phyloP scores from a whole-genome alignment of 2,797 vertebrate species.

The Coluber constrictor region DNA sequence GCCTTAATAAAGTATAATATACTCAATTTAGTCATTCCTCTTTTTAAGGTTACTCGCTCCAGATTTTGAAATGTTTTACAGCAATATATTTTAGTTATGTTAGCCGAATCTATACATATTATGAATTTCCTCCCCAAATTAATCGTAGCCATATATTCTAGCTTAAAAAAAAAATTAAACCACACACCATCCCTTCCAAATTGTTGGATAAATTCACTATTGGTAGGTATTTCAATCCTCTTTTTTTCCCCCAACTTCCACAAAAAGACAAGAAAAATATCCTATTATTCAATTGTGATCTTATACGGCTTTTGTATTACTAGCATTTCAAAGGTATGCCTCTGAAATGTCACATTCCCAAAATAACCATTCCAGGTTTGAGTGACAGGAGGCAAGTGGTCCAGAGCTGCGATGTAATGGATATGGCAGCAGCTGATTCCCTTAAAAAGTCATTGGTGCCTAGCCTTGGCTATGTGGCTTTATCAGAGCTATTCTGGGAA shows the following conservation, averaged over 20 bases:
- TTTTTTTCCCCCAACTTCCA: neutral
- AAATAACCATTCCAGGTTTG: conserved; percentile 80
- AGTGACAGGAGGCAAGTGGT: conserved; percentile 93
- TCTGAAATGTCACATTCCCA: conserved; percentile 86
- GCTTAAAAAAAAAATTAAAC: conserved; percentile 15
- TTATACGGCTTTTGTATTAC: conserved; percentile 67
- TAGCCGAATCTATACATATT: neutral
- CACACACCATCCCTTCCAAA: conserved; percentile 31
- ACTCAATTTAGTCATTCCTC: neutral
- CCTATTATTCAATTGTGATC: conserved; percentile 47
- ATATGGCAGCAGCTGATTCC: conserved; percentile 88
- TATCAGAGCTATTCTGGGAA: conserved; percentile 93
- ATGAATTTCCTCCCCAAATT: neutral
- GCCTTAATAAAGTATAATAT: neutral
- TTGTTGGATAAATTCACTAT: neutral
- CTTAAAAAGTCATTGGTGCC: conserved; percentile 95
- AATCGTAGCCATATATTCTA: neutral
- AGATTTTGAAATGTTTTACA: neutral
- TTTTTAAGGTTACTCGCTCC: neutral
- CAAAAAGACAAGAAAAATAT: conserved; percentile 35
- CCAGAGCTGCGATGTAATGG: conserved; percentile 82
- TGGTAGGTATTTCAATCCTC: neutral
- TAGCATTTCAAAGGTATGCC: conserved; percentile 66
- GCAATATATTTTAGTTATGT: neutral
- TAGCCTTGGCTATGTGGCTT: conserved; percentile 80